Conservation (phyloP, 1,140 invertebrate species). For the Drosophila hydei region DNA sequence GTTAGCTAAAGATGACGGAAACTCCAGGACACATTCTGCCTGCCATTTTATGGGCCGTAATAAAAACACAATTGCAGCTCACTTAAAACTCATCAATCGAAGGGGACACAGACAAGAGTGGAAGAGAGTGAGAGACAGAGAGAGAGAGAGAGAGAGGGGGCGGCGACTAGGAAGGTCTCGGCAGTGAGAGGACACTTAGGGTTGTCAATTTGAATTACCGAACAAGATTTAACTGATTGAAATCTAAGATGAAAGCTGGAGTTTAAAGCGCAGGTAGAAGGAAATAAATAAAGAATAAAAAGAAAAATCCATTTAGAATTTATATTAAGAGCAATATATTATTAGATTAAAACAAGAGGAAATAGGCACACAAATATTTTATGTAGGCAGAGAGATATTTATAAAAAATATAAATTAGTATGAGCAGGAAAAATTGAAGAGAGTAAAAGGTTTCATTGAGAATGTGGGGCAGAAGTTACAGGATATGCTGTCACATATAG, state of each 20-base stretch:
- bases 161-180: neutral
- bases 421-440: too few relatives aligned
- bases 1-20: constrained; percentile 28
- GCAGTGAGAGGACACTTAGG: constrained; percentile 31
- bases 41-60: constrained; percentile 58
- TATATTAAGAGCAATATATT: too few relatives aligned
- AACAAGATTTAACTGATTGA: constrained; percentile 77
- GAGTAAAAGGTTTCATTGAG: too few relatives aligned
- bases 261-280: constrained; percentile 1
- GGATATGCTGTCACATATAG: too few relatives aligned
- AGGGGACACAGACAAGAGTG: constrained; percentile 33
- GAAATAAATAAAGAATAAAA: neutral
- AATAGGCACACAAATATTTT: neutral
- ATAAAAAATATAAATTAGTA: too few relatives aligned
- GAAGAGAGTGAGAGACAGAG: neutral
- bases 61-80: constrained; percentile 73
- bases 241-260: constrained; percentile 35
- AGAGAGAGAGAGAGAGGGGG: neutral
- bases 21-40: constrained; percentile 46
- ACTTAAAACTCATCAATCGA: constrained; percentile 72
- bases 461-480: too few relatives aligned
- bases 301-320: neutral
- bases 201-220: constrained; percentile 69
- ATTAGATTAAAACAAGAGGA: too few relatives aligned
- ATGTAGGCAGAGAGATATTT: too few relatives aligned